Percentiles rank a stretch among this genome's conserved stretches.
These are phyloP conservation scores for Gallinago media DNA, from an alignment of 2,113 vertebrate genomes.

Conservation along the genomic window DNA sequence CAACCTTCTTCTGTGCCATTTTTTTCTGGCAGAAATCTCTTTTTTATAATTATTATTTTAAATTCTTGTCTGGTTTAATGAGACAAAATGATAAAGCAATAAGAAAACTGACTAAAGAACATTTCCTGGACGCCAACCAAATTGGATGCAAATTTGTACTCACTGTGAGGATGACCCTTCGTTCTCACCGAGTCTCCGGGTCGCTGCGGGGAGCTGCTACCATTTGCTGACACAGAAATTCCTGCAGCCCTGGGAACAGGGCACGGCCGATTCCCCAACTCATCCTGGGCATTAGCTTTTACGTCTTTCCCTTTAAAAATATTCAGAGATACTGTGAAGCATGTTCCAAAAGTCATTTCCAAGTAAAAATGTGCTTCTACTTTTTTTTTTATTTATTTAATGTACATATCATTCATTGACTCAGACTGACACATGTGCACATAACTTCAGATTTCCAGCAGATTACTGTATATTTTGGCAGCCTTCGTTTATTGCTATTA, in stretches of 20 bases:
- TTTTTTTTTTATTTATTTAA: background rate
- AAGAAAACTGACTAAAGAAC: background rate
- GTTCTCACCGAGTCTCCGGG: background rate
- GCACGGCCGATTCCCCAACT: background rate
- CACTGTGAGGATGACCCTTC: background rate
- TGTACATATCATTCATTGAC: background rate
- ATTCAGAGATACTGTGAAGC: background rate
- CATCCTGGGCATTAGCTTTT: background rate
- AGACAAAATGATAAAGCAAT: background rate
- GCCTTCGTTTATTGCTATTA: background rate
- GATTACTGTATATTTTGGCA: constrained; percentile 24
- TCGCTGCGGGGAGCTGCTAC: background rate
- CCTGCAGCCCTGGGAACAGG: background rate
- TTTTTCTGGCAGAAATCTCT: background rate
- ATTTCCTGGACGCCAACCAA: background rate
- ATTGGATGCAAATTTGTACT: background rate
- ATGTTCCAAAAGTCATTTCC: background rate
- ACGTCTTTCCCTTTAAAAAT: background rate
- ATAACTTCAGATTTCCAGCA: background rate
- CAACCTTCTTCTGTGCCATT: background rate
- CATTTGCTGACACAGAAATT: background rate
- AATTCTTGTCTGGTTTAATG: background rate
- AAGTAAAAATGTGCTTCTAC: background rate
- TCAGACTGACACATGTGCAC: background rate
- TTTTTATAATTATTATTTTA: background rate